Conservation (phyloP, 92 coral and sea anemone species). For the Palythoa heliodiscus region DNA sequence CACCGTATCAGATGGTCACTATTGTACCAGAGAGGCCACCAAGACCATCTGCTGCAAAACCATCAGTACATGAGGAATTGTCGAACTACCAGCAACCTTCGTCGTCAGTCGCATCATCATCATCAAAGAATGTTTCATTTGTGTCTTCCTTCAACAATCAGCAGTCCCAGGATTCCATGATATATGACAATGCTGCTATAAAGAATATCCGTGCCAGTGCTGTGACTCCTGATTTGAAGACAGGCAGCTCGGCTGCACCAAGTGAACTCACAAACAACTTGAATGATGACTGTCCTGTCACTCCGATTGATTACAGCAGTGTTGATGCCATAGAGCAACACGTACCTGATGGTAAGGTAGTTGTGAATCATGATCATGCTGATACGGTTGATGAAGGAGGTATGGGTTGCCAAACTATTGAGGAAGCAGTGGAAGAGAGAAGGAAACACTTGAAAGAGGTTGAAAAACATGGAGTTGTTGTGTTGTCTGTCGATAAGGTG, state of each 20-base stretch:
- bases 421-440: constrained; percentile 75
- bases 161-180: not conserved
- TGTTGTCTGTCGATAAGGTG: constrained; percentile 54
- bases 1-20: constrained; percentile 28
- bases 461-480: constrained; percentile 65
- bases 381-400: constrained; percentile 84
- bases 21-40: constrained; percentile 29
- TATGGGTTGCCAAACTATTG: constrained; percentile 71
- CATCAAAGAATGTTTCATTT: not conserved
- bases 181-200: constrained; percentile 39
- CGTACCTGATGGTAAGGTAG: constrained; percentile 28
- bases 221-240: not conserved
- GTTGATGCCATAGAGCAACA: not conserved
- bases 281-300: not conserved
- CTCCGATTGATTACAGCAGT: constrained; percentile 36
- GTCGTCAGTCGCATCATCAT: not conserved
- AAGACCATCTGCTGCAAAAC: not conserved
- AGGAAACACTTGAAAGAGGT: constrained; percentile 59
- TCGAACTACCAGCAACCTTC: constrained; percentile 32
- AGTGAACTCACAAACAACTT: not conserved
- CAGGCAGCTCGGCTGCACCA: not conserved
- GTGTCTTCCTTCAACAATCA: not conserved
- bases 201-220: constrained; percentile 18
- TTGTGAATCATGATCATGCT: constrained; percentile 5
- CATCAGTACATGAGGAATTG: constrained; percentile 3